Evolutionary conservation across 1,140 invertebrate species (phyloP), one percentile per base, ranked within the genome.

Genomic region (Planococcus citri): DNA sequence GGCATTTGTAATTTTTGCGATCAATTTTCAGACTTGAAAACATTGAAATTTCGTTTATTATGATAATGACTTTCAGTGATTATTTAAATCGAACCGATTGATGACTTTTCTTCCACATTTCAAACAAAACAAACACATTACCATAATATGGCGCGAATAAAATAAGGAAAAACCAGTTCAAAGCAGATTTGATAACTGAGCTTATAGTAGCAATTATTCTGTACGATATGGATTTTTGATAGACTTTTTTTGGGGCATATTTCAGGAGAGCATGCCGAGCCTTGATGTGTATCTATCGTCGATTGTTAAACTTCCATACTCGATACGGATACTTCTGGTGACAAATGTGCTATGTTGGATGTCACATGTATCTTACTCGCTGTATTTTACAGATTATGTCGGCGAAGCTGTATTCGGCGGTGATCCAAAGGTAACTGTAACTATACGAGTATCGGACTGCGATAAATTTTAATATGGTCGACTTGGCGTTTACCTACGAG

Each of bases 261-360:
- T n/a, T 20, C 25, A 68, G 21, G 68, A 68, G 70, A 71, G 29
- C 67, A 71, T 10, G 70, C 51, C 1, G 12, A 69, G 67, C 8
- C 74, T 92, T 0, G 74, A 74, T 25, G 85, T 94, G 73, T 97
- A 97, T 78, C 80, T 98, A 9, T 80, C 84, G 68, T 95, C 94
- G 2, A 96, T 97, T 27, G 75, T 97, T 0, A 83, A 87, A 69
- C 95, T 97, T 91, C 94, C 95, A 0, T 80, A 82, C 70, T 94
- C 91, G 1, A 80, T 98, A 70, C 83, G 87, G 38, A 86, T 94
- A 73, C 83, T 98, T 0, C 97, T 95, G 75, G 72, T 96, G 1
- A 97, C 94, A 0, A 97, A 97, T 81, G 82, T 97, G 0, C 97
- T 97, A 78, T 96, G 92, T 76, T 97, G 95, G 95, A 97, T 95